phyloP scores from a whole-genome alignment of 2,113 vertebrate species.

The Rana temporaria region DNA sequence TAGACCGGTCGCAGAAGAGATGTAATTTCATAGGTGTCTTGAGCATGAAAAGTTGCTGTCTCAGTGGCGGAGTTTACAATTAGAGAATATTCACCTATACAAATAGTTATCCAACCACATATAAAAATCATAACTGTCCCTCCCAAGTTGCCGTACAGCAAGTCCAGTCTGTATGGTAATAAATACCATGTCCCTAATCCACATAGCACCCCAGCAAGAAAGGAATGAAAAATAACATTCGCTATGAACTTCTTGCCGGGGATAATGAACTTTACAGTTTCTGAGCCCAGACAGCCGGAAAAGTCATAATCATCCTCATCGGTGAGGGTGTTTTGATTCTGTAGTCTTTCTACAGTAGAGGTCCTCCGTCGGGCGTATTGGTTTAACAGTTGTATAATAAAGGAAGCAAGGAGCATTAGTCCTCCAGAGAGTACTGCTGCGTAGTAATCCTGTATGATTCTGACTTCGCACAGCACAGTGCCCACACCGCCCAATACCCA shows the following conservation, averaged over 20 bases:
- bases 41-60: constrained; percentile 93
- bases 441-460: constrained; percentile 79
- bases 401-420: constrained; percentile 86
- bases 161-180: constrained; percentile 84
- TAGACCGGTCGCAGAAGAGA: constrained; percentile 93
- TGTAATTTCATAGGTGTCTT: constrained; percentile 93
- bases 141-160: constrained; percentile 81
- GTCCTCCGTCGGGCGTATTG: constrained; percentile 79
- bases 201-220: constrained; percentile 87
- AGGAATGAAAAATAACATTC: constrained; percentile 86
- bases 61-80: constrained; percentile 93
- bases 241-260: constrained; percentile 90
- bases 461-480: constrained; percentile 87
- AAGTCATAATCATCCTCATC: constrained; percentile 97
- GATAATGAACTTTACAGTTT: constrained; percentile 92
- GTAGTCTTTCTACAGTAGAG: constrained; percentile 82
- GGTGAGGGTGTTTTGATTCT: constrained; percentile 80
- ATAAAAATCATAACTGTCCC: constrained; percentile 83
- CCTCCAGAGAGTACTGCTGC: constrained; percentile 82
- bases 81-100: constrained; percentile 92
- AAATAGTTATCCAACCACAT: constrained; percentile 92
- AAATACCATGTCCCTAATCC: constrained; percentile 95
- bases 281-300: constrained; percentile 87
- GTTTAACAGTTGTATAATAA: constrained; percentile 82
- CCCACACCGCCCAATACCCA: constrained; percentile 91